A percentile compares a stretch with the other conserved stretches of the same genome.
phyloP scores from a whole-genome alignment of 2,888 invertebrate species.

The Drosophila kuntzei region DNA sequence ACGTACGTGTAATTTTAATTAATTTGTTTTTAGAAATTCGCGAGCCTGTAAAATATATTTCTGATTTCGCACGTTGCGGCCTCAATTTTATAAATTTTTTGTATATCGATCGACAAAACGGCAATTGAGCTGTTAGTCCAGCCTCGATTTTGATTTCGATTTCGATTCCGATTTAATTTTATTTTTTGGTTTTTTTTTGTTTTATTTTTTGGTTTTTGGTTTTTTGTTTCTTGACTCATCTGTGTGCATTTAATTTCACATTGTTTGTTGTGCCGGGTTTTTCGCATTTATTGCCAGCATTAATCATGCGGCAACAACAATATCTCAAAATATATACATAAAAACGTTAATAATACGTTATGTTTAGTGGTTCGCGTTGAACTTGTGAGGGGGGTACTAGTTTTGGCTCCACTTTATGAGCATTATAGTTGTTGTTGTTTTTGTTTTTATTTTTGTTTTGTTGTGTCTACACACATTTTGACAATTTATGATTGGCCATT shows the following conservation, averaged over 20 bases:
- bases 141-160: constrained; percentile 48
- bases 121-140: constrained; percentile 59
- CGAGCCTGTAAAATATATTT: constrained; percentile 53
- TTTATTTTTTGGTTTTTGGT: constrained; percentile 3
- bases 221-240: constrained; percentile 66
- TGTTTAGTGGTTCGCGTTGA: constrained; percentile 9
- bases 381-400: constrained; percentile 27
- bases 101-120: constrained; percentile 65
- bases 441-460: constrained; percentile 10
- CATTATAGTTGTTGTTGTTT: constrained; percentile 21
- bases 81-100: constrained; percentile 33
- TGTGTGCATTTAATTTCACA: constrained; percentile 42
- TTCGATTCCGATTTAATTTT: constrained; percentile 23
- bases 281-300: constrained; percentile 70
- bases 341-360: constrained; percentile 64
- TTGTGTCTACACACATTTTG: constrained; percentile 42
- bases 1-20: constrained; percentile 78
- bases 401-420: constrained; percentile 50
- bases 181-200: constrained; percentile 1
- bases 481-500: constrained; percentile 74
- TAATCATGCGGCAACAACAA: constrained; percentile 64
- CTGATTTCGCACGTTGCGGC: constrained; percentile 70
- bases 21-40: constrained; percentile 66
- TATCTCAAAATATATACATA: constrained; percentile 14
- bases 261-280: constrained; percentile 61